Evolutionary conservation across 2,113 vertebrate genomes (phyloP).

Genomic region (Hemiprocne comata): DNA sequence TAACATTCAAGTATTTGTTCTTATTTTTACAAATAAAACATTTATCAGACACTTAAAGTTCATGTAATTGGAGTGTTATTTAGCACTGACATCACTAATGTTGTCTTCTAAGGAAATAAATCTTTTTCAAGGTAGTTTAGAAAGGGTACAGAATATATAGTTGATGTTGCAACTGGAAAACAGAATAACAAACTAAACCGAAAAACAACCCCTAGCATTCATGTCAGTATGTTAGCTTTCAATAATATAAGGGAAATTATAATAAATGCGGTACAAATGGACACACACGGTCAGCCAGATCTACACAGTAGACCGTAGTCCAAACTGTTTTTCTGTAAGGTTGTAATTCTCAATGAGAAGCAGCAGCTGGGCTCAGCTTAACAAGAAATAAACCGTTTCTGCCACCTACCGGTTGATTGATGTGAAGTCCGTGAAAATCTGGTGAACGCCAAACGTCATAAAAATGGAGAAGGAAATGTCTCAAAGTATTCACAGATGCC

Average conservation of each 20-base stretch:
- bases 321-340: neutral
- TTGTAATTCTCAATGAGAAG: neutral
- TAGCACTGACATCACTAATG: neutral
- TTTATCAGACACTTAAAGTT: neutral
- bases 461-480: neutral
- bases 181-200: neutral
- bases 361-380: fast-evolving
- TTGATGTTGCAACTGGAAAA: neutral
- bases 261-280: neutral
- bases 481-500: neutral
- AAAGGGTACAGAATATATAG: neutral
- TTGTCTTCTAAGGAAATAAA: neutral
- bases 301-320: fast-evolving
- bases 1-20: neutral
- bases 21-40: neutral
- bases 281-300: neutral
- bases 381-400: neutral
- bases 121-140: neutral
- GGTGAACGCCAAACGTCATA: neutral
- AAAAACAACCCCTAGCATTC: neutral
- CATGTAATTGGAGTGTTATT: too few relatives aligned
- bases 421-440: neutral
- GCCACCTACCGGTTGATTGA: conserved; percentile 8
- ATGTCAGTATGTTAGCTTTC: neutral
- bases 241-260: neutral